Conservation (phyloP, 2,113 vertebrate species). For the Lonchura striata region DNA sequence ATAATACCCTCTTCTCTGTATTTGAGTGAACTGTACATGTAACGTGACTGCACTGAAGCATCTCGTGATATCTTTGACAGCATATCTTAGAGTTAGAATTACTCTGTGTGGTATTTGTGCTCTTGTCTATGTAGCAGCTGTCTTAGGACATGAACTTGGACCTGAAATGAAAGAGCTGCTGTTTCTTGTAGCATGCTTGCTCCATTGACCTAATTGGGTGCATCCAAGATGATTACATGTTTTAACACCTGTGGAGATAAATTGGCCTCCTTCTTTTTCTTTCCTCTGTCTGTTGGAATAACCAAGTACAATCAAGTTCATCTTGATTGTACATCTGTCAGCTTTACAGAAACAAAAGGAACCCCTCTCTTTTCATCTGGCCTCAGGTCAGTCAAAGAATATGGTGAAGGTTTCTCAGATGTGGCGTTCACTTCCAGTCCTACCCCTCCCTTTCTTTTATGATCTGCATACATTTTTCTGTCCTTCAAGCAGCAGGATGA, state of each 20-base stretch:
- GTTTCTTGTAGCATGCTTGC: neutral
- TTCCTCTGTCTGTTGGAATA: neutral
- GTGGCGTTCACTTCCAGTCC: neutral
- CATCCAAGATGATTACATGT: neutral
- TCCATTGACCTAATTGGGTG: neutral
- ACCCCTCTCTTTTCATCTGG: neutral
- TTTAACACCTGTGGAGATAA: neutral
- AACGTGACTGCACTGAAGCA: neutral
- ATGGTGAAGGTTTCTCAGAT: neutral
- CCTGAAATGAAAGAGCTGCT: neutral
- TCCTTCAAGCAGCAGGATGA: neutral
- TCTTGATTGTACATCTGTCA: neutral
- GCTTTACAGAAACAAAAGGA: neutral
- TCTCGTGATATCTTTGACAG: neutral
- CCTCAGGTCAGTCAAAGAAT: neutral
- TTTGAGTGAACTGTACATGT: neutral
- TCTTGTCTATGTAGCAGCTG: neutral
- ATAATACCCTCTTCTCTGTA: neutral
- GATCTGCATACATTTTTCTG: neutral
- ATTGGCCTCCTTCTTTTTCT: neutral
- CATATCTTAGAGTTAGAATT: neutral
- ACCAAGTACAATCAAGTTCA: neutral
- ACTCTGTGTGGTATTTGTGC: neutral
- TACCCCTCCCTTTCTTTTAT: neutral
- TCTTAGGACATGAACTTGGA: neutral